Evolutionary conservation across 2,113 vertebrate genomes (phyloP).

Genomic region (Procavia capensis): DNA sequence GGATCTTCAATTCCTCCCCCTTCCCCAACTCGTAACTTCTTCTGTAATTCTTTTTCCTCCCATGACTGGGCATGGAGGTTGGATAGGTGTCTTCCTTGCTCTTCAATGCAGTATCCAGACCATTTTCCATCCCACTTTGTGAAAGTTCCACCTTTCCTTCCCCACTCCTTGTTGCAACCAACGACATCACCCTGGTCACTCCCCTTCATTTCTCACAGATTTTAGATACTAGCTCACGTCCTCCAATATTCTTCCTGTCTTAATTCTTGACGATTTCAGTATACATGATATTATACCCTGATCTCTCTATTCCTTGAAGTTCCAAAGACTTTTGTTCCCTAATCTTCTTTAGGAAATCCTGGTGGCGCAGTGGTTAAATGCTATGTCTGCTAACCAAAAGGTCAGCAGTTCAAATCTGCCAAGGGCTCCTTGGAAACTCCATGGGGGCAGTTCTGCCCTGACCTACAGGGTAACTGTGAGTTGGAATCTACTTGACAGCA

Average conservation of each 20-base stretch:
- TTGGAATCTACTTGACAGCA: no score
- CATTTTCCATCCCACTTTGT: not conserved
- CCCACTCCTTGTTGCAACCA: not conserved
- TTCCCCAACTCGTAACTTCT: not conserved
- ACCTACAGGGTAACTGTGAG: no score
- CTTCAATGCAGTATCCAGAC: not conserved
- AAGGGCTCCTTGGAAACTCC: no score
- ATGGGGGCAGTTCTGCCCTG: no score
- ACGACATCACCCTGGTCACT: not conserved
- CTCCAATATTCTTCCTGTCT: not conserved
- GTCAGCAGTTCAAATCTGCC: no score
- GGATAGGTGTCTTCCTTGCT: not conserved
- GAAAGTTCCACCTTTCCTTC: not conserved
- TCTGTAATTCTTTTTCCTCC: not conserved
- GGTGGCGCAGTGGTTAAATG: no score
- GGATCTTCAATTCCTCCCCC: not conserved
- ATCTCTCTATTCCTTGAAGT: not conserved
- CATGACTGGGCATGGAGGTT: not conserved
- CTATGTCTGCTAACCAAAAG: no score
- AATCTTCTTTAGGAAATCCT: not conserved
- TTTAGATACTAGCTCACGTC: not conserved
- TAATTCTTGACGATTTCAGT: not conserved
- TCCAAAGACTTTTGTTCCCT: not conserved
- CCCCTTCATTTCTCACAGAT: not conserved
- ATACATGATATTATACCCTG: not conserved